These are phyloP conservation scores for Mola mola DNA, from an alignment of 2,113 vertebrate species.

Conservation along the genomic window DNA sequence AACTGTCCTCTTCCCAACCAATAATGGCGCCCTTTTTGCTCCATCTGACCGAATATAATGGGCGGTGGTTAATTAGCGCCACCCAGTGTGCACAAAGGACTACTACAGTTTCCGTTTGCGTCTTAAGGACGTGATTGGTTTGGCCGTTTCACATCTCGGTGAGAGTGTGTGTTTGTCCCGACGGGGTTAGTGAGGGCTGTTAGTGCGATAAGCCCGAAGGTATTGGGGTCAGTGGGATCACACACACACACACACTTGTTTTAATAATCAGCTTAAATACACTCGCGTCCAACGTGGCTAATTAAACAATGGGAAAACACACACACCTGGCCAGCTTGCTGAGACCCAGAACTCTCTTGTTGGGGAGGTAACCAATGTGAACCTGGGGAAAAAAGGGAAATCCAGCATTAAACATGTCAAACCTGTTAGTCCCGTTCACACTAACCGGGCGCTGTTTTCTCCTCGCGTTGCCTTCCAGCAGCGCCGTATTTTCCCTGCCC, in stretches of 20 bases:
- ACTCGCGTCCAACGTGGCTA: constrained; percentile 14
- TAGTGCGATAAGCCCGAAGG: constrained; percentile 69
- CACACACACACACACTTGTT: constrained; percentile 39
- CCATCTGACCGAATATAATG: too few relatives aligned
- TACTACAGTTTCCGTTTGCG: not conserved
- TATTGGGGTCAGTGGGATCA: constrained; percentile 82
- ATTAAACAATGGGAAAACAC: constrained; percentile 1
- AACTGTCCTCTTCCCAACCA: too few relatives aligned
- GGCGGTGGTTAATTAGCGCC: not conserved
- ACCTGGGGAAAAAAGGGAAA: constrained; percentile 79
- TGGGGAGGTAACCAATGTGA: constrained; percentile 97
- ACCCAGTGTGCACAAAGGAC: not conserved
- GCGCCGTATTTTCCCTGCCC: too few relatives aligned
- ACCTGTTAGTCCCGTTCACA: too few relatives aligned
- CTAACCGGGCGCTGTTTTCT: too few relatives aligned
- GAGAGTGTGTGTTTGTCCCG: constrained; percentile 10
- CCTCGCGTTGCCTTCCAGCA: too few relatives aligned
- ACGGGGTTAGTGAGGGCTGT: constrained; percentile 35
- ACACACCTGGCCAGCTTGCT: constrained; percentile 95
- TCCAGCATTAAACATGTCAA: too few relatives aligned
- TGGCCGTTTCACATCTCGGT: constrained; percentile 5
- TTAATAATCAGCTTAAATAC: constrained; percentile 68
- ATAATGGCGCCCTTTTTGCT: too few relatives aligned
- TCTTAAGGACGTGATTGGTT: not conserved
- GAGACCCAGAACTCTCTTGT: constrained; percentile 97